Evolutionary conservation across 2,888 invertebrate species (phyloP), one percentile per base, ranked within the genome.

Genomic region (Slavum lentiscoides): DNA sequence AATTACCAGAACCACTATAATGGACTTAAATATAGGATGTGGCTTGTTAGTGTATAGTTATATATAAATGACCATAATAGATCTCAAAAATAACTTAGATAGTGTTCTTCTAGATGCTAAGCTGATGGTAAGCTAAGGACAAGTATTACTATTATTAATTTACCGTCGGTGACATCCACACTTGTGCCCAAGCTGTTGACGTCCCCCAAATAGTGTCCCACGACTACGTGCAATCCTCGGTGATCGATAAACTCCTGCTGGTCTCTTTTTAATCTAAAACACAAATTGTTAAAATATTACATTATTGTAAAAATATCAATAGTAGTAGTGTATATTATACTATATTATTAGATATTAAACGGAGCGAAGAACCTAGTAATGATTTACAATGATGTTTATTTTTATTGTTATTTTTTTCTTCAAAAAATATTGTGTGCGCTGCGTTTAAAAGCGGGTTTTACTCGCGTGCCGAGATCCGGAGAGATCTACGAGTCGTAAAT

Each of bases 161-260:
- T 88, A 92, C 94, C 93, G 88, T 91, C 89, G 82, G 94, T 92
- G 83, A 95, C 89, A 86, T 95, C 94, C 9, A 89, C 89, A 75
- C 88, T 86, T 83, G 88, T 87, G 82, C 88, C 87, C 30, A 82
- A 81, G 70, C 82, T 83, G 80, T 88, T 87, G 49, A 91, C 91
- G 85, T 93, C 93, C 70, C 95, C 96, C 84, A 95, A 90, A 87
- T 95, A 96, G 87, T 94, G 94, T 1, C 95, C 96, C 39, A 96
- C 93, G 74, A 96, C 91, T 9, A 95, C 93, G 85, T 91, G 91
- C 86, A 94, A 91, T n/a, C 93, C 93, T 85, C 89, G 89, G 80
- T 89, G 89, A 86, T 93, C 92, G 39, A 92, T 88, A 86, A 92
- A 92, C 84, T 93, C 92, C 84, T 90, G 89, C 85, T 92, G 91